phyloP scores from a whole-genome alignment of 1,140 invertebrate genomes.

The Drosophila takahashii region DNA sequence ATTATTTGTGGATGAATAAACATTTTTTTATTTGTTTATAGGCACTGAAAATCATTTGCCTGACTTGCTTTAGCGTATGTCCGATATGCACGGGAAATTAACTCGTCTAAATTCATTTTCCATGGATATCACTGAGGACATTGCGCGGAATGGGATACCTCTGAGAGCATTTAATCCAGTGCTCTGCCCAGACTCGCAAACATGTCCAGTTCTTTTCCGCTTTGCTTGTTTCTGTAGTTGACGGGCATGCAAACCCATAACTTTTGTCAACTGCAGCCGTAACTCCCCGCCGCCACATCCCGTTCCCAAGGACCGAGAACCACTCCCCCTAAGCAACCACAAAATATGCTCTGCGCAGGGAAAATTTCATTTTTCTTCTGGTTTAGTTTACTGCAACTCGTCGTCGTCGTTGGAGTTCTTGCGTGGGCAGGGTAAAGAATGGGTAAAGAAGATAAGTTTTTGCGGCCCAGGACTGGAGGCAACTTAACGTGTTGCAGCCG shows the following conservation, averaged over 20 bases:
- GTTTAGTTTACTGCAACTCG: conserved; percentile 66
- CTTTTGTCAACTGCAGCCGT: conserved; percentile 68
- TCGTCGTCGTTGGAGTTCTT: conserved; percentile 4
- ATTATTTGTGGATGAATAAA: no score
- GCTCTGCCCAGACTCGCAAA: conserved; percentile 11
- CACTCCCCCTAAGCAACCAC: conserved; percentile 49
- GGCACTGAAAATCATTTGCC: no score
- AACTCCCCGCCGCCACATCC: conserved; percentile 25
- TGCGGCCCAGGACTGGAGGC: conserved; percentile 22
- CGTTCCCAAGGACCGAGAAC: conserved; percentile 14
- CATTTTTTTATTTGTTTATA: no score
- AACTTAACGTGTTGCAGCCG: conserved; percentile 70
- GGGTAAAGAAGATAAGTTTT: conserved; percentile 28
- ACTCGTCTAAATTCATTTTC: neutral
- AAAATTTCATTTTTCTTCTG: conserved; percentile 68
- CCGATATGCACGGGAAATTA: neutral
- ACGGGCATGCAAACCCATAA: conserved; percentile 77
- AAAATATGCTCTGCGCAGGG: conserved; percentile 69
- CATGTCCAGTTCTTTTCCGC: conserved; percentile 43
- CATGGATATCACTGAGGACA: neutral
- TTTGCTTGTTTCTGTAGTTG: conserved; percentile 49
- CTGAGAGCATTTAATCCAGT: conserved; percentile 22
- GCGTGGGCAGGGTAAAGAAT: conserved; percentile 13
- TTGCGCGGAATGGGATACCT: neutral
- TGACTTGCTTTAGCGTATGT: neutral